phyloP scores from a whole-genome alignment of 2,888 invertebrate genomes.

The Stramonita haemastoma region DNA sequence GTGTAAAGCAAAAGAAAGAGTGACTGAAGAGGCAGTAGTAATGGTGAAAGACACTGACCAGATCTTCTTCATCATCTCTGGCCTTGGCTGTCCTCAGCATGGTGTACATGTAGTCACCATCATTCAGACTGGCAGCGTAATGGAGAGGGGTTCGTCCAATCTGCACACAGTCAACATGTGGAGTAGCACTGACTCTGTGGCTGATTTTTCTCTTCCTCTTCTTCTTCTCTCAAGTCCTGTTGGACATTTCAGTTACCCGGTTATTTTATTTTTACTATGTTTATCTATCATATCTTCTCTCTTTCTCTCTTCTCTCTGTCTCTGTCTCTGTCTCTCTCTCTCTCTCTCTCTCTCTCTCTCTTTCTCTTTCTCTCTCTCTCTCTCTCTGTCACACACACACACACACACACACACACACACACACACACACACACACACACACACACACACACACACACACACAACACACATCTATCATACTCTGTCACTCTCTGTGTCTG shows the following conservation, averaged over 20 bases:
- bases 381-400: not conserved
- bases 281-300: too few species aligned
- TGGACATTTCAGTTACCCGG: too few species aligned
- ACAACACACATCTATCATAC: too few species aligned
- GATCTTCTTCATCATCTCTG: constrained; percentile 56
- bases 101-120: constrained; percentile 57
- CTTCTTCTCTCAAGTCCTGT: too few species aligned
- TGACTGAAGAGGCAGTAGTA: not conserved
- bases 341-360: too few species aligned
- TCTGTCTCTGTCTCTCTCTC: too few species aligned
- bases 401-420: not conserved
- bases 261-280: too few species aligned
- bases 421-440: not conserved
- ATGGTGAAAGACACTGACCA: constrained; percentile 51
- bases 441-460: too few species aligned
- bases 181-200: not conserved
- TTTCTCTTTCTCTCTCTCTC: too few species aligned
- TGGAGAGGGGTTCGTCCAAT: constrained; percentile 65
- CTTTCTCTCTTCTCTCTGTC: too few species aligned
- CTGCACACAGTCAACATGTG: constrained; percentile 45
- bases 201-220: not conserved
- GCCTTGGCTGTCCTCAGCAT: constrained; percentile 60
- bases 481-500: too few species aligned
- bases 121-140: constrained; percentile 62
- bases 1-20: too few species aligned